Evolutionary conservation across 2,888 invertebrate genomes (phyloP), one percentile per base, ranked within the genome.

Genomic region (Elgonia sp.): DNA sequence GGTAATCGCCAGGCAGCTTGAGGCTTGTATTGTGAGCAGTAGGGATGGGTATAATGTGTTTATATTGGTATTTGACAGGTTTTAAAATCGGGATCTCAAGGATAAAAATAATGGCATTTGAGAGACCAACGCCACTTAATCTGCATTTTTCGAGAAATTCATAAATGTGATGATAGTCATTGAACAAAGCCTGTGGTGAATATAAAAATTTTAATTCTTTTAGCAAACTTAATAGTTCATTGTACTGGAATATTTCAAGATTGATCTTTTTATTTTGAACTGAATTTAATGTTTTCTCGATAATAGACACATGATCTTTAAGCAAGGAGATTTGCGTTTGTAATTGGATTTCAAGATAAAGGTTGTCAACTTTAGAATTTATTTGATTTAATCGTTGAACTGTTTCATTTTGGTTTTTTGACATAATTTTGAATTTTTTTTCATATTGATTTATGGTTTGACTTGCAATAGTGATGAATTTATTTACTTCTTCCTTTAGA

Each of bases 321-420:
- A 70, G 16, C 21, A 70, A 46, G 16, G 16, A 16, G 21, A 70
- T 70, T 70, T 70, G 70, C 10, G 50, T 46, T 70, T 70, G 70
- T 50, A 70, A n/a, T 70, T 70, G 70, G 37, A 70, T 9, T 53
- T 46, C 70, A 70, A 70, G 53, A 16, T 70, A 70, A 29, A 70
- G 50, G 29, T 70, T 70, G 14, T 70, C 70, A 7, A 70, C 50
- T 70, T 53, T 20, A 14, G 46, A 21, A 10, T 46, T 70, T 8
- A 53, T 53, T 46, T 46, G 12, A 37, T 70, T 70, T 21, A 70
- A 8, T 50, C 50, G 9, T 50, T 70, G 6, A 8, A 29, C 6
- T 10, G 53, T 70, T 70, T 70, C 29, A 16, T 70, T 70, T 50
- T 70, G 50, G n/a, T 70, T 70, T 50, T 70, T 12, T n/a, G 50